Conservation (phyloP, 2,113 vertebrate species). For the Felis chaus region DNA sequence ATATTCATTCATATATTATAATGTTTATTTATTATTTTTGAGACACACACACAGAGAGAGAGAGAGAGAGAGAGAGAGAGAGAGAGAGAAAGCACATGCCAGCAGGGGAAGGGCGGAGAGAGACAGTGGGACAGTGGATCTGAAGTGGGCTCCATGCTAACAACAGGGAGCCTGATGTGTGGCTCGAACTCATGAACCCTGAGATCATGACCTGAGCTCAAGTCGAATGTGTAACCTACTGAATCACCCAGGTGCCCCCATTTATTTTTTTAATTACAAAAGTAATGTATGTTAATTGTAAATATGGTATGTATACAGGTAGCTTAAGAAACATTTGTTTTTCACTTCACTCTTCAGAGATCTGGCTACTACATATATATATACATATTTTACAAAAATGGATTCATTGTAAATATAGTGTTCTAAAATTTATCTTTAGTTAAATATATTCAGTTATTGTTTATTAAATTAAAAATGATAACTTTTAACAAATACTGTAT, state of each 20-base stretch:
- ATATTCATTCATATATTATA: not conserved
- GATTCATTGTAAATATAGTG: not conserved
- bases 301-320: not conserved
- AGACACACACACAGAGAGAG: too few species aligned
- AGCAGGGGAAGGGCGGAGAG: too few species aligned
- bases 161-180: too few species aligned
- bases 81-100: too few species aligned
- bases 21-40: too few species aligned
- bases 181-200: too few species aligned
- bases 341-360: not conserved
- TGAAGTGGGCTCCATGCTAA: too few species aligned
- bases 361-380: not conserved
- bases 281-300: not conserved
- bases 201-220: too few species aligned
- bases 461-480: not conserved
- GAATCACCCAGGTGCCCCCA: too few species aligned
- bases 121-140: too few species aligned
- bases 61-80: too few species aligned
- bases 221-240: too few species aligned
- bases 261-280: not conserved
- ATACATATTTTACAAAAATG: not conserved
- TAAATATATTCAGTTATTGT: not conserved
- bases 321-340: not conserved
- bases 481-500: not conserved
- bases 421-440: not conserved